These are phyloP conservation scores for Nemurella pictetii DNA, from an alignment of 2,888 invertebrate genomes.

Conservation along the genomic window DNA sequence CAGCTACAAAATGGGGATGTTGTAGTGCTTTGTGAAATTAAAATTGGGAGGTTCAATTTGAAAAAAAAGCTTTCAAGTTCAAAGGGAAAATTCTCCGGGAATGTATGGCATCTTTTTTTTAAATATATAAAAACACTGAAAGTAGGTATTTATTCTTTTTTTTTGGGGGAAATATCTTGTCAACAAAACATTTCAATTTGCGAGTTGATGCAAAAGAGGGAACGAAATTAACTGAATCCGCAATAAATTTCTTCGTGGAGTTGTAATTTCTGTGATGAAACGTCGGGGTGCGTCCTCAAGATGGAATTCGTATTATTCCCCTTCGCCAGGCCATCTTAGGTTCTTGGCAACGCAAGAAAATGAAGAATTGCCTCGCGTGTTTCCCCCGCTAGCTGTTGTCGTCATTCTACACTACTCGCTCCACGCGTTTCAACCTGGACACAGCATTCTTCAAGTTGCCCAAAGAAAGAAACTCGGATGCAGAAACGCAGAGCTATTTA, in stretches of 20 bases:
- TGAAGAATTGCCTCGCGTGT: background rate
- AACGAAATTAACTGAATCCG: background rate
- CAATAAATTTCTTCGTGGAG: background rate
- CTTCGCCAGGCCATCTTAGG: background rate
- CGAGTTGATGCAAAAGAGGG: background rate
- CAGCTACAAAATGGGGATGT: background rate
- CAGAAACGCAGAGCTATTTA: background rate
- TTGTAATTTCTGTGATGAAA: background rate
- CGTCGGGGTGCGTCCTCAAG: background rate
- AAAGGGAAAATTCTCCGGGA: background rate
- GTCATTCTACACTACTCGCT: too few relatives aligned
- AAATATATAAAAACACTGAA: background rate
- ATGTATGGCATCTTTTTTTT: background rate
- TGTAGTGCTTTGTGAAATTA: background rate
- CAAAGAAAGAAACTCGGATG: background rate
- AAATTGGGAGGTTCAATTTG: background rate
- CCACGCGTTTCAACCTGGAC: background rate
- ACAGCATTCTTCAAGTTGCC: background rate
- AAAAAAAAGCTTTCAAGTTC: background rate
- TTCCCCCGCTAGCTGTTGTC: too few relatives aligned
- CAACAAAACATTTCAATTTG: background rate
- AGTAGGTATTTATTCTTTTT: background rate
- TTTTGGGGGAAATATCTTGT: background rate
- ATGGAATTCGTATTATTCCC: background rate
- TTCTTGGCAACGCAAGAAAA: background rate